A percentile compares a stretch with the other conserved stretches of the same genome.
Evolutionary conservation across 2,888 invertebrate species (phyloP).

Genomic region (Leptopilina syphax): DNA sequence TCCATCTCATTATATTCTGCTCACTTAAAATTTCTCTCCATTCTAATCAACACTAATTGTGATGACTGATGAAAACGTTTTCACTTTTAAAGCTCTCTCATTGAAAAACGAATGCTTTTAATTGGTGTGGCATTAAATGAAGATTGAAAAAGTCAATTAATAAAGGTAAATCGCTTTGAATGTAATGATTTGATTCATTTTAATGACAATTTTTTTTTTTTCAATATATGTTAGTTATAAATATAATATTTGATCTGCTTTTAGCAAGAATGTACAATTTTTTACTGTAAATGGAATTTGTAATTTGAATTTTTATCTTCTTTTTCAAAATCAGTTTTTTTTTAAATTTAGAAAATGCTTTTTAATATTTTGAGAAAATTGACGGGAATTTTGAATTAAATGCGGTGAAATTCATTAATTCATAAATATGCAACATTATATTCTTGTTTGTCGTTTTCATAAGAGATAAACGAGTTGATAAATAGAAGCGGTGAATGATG

Average conservation of each 20-base stretch:
- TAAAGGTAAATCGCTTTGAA: background rate
- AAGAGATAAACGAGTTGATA: slow-evolving; percentile 8
- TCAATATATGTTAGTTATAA: too few relatives aligned
- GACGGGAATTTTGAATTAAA: too few relatives aligned
- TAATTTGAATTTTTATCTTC: too few relatives aligned
- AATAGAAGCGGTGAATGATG: slow-evolving; percentile 3
- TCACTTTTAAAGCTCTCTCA: background rate
- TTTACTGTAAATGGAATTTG: too few relatives aligned
- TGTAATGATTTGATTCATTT: too few relatives aligned
- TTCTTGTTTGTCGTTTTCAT: background rate
- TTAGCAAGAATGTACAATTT: too few relatives aligned
- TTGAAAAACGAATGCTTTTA: background rate
- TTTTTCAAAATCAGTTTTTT: too few relatives aligned
- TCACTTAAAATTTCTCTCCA: slow-evolving; percentile 7
- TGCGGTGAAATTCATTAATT: background rate
- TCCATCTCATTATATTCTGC: slow-evolving; percentile 26
- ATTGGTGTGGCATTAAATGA: background rate
- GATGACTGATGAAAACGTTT: background rate
- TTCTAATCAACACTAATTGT: background rate
- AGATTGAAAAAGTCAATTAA: background rate
- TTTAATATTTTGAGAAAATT: too few relatives aligned
- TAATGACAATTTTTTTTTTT: too few relatives aligned
- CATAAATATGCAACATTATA: background rate
- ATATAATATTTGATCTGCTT: too few relatives aligned
- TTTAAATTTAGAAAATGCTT: too few relatives aligned